Base-by-base conservation (phyloP, 2,797 vertebrate genomes). In the Fundulus diaphanus region DNA sequence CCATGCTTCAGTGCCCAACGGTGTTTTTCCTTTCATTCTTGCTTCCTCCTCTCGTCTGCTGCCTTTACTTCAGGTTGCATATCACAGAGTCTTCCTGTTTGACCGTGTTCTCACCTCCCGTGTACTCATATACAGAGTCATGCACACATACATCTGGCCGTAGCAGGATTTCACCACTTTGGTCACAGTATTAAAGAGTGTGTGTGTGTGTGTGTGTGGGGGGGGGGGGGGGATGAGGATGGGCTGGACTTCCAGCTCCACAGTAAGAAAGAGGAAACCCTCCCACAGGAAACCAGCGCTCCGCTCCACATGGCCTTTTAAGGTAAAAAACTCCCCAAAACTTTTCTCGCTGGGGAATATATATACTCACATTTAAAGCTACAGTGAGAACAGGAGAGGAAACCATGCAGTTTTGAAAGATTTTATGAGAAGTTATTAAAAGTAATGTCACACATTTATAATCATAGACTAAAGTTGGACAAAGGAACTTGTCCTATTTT, bases 251-350 rank as follows among this genome's bases (percentile, higher is more conserved):
- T 90, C 83, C 84, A 85, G 81, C 85, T 85, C 77, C 87, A 89
- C 77, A 90, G 86, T 83, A 85, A 84, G 84, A 81, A 81, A 78
- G 78, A 89, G 87, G 82, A 92, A 88, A 75, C 88, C 94, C 94
- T 90, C 94, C 94, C 92, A 94, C 94, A 94, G 93, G 94, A 95
- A 94, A 87, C 89, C 79, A 84, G 85, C 16, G 16, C 80, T 93
- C 85, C 61, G 57, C 89, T 94, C 87, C 81, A 78, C 88, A 94
- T 93, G 88, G 90, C 94, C 94, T 94, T 95, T 94, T 94, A 95
- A 93, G 94, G 94, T 94, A 94, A 94, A 94, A 92, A 94, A 89
- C 89, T 92, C 88, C 93, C 88, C 84, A 93, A 94, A 94, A 89
- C 76, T 87, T 80, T 72, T 61, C 80, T 87, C 85, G 42, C 90